A percentile compares a stretch with the other conserved stretches of the same genome.
Conservation (phyloP, 2,888 invertebrate species). For the Parnassius smintheus region DNA sequence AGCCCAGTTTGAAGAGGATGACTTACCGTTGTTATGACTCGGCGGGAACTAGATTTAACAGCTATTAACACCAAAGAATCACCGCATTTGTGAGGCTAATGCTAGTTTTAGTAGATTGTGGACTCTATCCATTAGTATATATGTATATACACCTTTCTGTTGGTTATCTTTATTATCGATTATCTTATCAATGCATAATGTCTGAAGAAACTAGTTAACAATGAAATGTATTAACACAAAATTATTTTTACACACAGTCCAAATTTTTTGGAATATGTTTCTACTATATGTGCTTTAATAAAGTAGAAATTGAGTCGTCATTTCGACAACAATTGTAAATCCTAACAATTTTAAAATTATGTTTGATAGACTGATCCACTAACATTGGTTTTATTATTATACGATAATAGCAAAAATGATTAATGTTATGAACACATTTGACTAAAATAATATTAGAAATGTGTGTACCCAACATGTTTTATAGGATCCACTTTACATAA, state of each 20-base stretch:
- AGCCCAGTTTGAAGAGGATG: too few species aligned
- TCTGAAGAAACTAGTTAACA: too few species aligned
- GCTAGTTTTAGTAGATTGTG: conserved; percentile 3
- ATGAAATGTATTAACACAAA: too few species aligned
- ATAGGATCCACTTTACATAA: too few species aligned
- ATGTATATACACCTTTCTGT: background rate
- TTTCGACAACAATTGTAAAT: conserved; percentile 5
- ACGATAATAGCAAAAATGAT: too few species aligned
- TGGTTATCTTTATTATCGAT: background rate
- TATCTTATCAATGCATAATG: background rate
- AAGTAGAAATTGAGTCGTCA: conserved; percentile 26
- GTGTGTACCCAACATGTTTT: too few species aligned
- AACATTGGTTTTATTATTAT: conserved; percentile 31
- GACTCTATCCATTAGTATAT: background rate
- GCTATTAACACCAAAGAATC: conserved; percentile 18
- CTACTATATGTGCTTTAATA: background rate
- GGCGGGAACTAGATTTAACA: background rate
- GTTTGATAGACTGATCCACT: conserved; percentile 61
- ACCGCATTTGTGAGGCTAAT: conserved; percentile 7
- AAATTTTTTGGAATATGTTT: background rate
- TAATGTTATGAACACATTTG: too few species aligned
- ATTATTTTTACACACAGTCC: too few species aligned
- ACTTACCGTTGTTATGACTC: too few species aligned
- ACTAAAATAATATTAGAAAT: too few species aligned
- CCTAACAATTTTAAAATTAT: conserved; percentile 9